Percentiles rank a stretch among this genome's conserved stretches.
Evolutionary conservation across 1,140 invertebrate species (phyloP).

Genomic region (Orchestia grillus): DNA sequence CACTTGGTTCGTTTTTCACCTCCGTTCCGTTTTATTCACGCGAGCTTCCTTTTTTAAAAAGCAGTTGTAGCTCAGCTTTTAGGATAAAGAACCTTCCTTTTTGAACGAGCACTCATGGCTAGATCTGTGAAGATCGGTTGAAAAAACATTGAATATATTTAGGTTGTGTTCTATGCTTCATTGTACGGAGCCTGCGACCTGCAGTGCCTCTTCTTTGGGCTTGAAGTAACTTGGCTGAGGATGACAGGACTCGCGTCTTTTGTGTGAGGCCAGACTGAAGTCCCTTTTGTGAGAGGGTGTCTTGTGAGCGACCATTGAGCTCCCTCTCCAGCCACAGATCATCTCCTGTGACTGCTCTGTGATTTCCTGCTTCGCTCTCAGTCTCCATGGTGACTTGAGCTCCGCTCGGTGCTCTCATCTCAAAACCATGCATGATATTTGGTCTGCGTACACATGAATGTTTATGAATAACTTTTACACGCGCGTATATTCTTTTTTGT

Average conservation of each 20-base stretch:
- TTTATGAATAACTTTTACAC: too few relatives aligned
- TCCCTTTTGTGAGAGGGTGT: background rate
- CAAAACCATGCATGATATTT: background rate
- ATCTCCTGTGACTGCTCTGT: background rate
- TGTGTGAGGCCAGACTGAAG: background rate
- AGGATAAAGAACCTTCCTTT: background rate
- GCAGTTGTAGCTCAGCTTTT: background rate
- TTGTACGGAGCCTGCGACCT: background rate
- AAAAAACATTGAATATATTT: background rate
- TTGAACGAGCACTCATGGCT: background rate
- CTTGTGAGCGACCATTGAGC: conserved; percentile 5
- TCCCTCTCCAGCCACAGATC: background rate
- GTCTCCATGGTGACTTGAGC: background rate
- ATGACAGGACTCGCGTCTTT: background rate
- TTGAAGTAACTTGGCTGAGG: background rate
- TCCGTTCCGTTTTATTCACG: background rate
- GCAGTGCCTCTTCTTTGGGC: background rate
- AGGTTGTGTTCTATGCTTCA: background rate
- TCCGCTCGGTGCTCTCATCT: background rate
- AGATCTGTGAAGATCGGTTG: background rate
- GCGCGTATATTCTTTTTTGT: too few relatives aligned
- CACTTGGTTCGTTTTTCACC: background rate
- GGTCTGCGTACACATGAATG: background rate
- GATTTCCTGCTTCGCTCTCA: background rate
- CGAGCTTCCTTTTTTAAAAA: background rate